These are phyloP conservation scores for Mycalesis mineus DNA, from an alignment of 2,888 invertebrate genomes.

Conservation along the genomic window DNA sequence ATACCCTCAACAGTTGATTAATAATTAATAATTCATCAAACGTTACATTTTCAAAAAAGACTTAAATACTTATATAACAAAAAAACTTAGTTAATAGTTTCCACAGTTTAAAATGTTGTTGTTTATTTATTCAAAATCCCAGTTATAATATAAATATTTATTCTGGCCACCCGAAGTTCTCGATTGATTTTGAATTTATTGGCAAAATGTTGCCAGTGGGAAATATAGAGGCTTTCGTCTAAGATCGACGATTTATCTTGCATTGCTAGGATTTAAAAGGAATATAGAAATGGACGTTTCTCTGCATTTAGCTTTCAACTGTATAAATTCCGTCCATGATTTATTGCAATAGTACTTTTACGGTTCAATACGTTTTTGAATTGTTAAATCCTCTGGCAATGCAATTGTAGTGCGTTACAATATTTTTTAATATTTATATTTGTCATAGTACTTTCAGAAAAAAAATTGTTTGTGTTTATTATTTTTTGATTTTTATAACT, in stretches of 20 bases:
- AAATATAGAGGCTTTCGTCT: conserved; percentile 51
- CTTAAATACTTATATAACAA: no score
- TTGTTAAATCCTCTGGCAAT: background rate
- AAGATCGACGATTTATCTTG: conserved; percentile 63
- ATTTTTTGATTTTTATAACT: no score
- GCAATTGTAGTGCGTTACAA: background rate
- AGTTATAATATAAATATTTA: background rate
- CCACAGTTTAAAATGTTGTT: background rate
- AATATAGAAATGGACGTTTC: conserved; percentile 20
- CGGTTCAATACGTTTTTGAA: background rate
- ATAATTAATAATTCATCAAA: no score
- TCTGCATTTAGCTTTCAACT: conserved; percentile 17
- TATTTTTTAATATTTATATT: no score
- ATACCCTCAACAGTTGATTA: no score
- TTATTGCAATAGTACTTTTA: conserved; percentile 10
- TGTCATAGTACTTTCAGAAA: no score
- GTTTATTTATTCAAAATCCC: background rate
- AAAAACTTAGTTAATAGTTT: background rate
- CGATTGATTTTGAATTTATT: conserved; percentile 69
- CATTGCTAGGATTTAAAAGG: conserved; percentile 28
- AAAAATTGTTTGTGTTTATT: no score
- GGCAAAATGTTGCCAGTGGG: conserved; percentile 52
- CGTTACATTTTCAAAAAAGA: no score
- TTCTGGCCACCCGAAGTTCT: conserved; percentile 7
- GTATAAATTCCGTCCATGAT: background rate